phyloP scores from a whole-genome alignment of 2,888 invertebrate species.

The Xylocampa areola region DNA sequence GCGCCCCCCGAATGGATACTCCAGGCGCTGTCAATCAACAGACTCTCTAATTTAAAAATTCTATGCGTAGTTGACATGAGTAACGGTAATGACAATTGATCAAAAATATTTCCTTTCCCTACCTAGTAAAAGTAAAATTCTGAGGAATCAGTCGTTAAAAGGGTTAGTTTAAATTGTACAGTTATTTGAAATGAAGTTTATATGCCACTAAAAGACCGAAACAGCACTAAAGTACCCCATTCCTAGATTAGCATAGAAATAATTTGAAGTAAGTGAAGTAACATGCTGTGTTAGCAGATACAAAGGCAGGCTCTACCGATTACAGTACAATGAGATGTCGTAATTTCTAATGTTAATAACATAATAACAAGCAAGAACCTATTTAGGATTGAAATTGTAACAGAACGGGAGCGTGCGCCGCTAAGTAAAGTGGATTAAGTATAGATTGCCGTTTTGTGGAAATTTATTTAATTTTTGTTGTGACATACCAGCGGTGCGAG shows the following conservation, averaged over 20 bases:
- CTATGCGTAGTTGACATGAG: too few relatives aligned
- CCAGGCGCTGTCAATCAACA: too few relatives aligned
- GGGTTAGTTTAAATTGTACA: too few relatives aligned
- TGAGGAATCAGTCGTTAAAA: too few relatives aligned
- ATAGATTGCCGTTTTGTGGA: not conserved
- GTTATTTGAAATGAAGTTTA: not conserved
- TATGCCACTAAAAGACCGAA: constrained; percentile 1
- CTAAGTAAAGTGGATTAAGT: constrained; percentile 41
- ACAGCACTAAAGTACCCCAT: constrained; percentile 2
- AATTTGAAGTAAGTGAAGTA: constrained; percentile 38
- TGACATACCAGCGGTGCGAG: too few relatives aligned
- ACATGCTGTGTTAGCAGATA: constrained; percentile 40
- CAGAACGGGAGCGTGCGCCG: constrained; percentile 62
- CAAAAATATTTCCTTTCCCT: too few relatives aligned
- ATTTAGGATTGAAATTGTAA: constrained; percentile 70
- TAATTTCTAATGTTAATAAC: constrained; percentile 85
- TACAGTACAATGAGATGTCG: constrained; percentile 82
- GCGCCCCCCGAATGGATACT: too few relatives aligned
- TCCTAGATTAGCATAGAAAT: constrained; percentile 45
- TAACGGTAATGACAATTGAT: too few relatives aligned
- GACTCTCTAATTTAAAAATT: too few relatives aligned
- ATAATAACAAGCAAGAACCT: constrained; percentile 77
- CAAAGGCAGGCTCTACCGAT: constrained; percentile 63
- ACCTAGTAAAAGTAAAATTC: too few relatives aligned
- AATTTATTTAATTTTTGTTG: too few relatives aligned